Evolutionary conservation across 2,113 vertebrate genomes (phyloP).

Genomic region (Bagarius yarrelli): DNA sequence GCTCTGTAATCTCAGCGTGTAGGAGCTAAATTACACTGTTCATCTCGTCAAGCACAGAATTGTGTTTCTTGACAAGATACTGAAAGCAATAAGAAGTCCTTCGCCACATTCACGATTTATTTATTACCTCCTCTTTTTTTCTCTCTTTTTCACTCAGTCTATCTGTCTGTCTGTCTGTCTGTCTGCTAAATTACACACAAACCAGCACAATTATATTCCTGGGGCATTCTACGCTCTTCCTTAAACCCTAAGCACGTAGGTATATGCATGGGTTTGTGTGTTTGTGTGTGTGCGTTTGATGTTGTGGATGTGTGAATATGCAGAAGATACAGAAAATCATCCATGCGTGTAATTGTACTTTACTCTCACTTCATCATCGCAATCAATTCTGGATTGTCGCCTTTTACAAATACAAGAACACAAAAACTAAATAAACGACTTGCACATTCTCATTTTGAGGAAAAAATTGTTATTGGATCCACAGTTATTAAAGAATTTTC

Average conservation of each 20-base stretch:
- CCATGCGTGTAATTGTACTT: slow-evolving; percentile 46
- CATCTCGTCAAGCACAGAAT: slow-evolving; percentile 50
- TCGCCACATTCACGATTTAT: slow-evolving; percentile 45
- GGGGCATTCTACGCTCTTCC: not conserved
- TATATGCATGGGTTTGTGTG: not conserved
- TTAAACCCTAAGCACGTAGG: not conserved
- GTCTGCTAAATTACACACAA: slow-evolving; percentile 25
- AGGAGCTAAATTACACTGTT: slow-evolving; percentile 46
- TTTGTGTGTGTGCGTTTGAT: not conserved
- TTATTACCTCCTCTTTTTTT: slow-evolving; percentile 34
- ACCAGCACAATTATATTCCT: slow-evolving; percentile 31
- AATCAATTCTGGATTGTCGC: not conserved
- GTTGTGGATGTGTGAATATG: slow-evolving; percentile 16
- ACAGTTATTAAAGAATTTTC: too few species aligned
- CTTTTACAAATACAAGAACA: not conserved
- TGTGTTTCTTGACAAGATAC: slow-evolving; percentile 51
- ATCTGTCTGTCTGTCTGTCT: not conserved
- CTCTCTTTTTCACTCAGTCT: not conserved
- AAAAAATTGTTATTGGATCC: too few species aligned
- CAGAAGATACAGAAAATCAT: slow-evolving; percentile 34
- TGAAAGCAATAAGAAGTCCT: slow-evolving; percentile 45
- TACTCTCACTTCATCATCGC: slow-evolving; percentile 6
- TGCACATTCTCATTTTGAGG: not conserved
- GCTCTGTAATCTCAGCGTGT: slow-evolving; percentile 48
- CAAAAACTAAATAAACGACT: not conserved